A percentile compares a stretch with the other conserved stretches of the same genome.
Conservation (phyloP, 2,797 vertebrate genomes). For the Artibeus lituratus region DNA sequence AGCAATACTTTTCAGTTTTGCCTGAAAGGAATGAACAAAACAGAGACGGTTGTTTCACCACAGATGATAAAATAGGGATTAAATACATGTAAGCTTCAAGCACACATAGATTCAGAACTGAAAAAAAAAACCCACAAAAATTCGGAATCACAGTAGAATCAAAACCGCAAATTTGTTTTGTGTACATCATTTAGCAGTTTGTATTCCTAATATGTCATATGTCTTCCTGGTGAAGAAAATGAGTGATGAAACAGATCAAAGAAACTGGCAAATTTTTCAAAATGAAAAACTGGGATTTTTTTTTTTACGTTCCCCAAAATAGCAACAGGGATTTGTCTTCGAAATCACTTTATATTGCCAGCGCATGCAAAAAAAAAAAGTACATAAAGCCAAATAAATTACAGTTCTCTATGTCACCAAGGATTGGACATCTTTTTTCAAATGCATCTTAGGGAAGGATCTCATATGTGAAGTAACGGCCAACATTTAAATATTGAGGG, state of each 20-base stretch:
- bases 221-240: neutral
- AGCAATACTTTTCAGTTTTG: neutral
- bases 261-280: neutral
- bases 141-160: neutral
- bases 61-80: neutral
- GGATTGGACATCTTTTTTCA: neutral
- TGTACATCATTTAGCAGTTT: neutral
- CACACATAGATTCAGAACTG: neutral
- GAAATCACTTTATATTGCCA: neutral
- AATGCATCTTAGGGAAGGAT: neutral
- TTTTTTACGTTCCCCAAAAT: neutral
- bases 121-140: neutral
- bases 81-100: neutral
- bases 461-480: neutral
- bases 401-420: neutral
- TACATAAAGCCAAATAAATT: neutral
- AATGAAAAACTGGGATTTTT: neutral
- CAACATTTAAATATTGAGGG: neutral
- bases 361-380: neutral
- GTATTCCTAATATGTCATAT: neutral
- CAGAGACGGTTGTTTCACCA: neutral
- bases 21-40: neutral
- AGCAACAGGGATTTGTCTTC: neutral
- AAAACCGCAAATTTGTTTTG: neutral
- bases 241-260: neutral